A percentile compares a stretch with the other conserved stretches of the same genome.
Conservation (phyloP, 2,888 invertebrate genomes). For the Selenia dentaria region DNA sequence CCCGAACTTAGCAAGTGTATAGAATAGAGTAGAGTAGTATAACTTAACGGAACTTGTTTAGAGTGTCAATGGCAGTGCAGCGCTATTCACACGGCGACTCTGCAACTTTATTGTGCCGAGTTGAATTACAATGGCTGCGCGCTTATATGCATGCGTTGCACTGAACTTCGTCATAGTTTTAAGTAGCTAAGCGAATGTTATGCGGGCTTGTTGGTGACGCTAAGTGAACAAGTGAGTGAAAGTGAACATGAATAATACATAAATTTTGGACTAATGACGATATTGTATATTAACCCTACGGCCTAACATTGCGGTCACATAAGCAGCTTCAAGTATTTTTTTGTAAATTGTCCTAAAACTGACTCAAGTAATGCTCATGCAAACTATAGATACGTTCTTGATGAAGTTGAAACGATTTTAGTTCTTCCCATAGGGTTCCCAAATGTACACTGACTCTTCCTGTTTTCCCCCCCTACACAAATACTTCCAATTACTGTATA, state of each 20-base stretch:
- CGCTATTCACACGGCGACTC: slow-evolving; percentile 50
- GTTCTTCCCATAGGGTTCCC: too few species aligned
- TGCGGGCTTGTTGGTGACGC: slow-evolving; percentile 31
- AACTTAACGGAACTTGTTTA: slow-evolving; percentile 58
- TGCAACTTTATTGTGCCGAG: slow-evolving; percentile 47
- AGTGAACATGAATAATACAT: slow-evolving; percentile 36
- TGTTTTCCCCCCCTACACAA: too few species aligned
- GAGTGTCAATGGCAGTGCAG: slow-evolving; percentile 59
- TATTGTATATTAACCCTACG: slow-evolving; percentile 14
- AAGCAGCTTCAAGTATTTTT: too few species aligned
- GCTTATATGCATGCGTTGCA: slow-evolving; percentile 41
- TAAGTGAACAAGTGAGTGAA: slow-evolving; percentile 34
- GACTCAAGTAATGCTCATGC: too few species aligned
- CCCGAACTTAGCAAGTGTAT: slow-evolving; percentile 46
- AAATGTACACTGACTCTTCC: too few species aligned
- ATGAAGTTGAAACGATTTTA: too few species aligned
- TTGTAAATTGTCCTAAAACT: too few species aligned
- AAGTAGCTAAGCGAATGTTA: slow-evolving; percentile 35
- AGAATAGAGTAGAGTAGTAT: slow-evolving; percentile 36
- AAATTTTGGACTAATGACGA: slow-evolving; percentile 22
- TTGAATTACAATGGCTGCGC: slow-evolving; percentile 49
- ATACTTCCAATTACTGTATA: background rate
- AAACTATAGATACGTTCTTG: too few species aligned
- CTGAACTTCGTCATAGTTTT: slow-evolving; percentile 32
- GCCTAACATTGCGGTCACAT: too few species aligned